Evolutionary conservation across 1,140 invertebrate species (phyloP), one percentile per base, ranked within the genome.

Genomic region (Caenorhabditis latens): DNA sequence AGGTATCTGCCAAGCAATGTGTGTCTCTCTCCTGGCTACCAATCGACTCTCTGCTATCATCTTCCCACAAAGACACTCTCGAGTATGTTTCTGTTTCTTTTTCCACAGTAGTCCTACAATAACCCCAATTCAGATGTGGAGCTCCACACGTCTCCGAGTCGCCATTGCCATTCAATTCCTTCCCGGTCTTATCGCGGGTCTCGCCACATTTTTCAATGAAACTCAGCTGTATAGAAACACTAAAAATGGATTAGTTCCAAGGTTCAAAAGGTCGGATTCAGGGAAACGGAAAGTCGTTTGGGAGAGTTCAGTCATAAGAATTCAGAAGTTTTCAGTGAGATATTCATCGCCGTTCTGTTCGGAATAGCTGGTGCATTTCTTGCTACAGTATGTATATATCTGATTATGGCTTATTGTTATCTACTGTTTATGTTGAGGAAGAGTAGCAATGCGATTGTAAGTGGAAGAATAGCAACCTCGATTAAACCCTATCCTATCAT

Each of bases 1-100:
- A n/a, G 84, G 84, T 50, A 85, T 85, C n/a, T 85, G 84, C 21
- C 84, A 85, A 79, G 84, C 63, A 14, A 53, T 85, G 46, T 85
- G 63, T 55, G 84, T 85, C 2, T 85, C 84, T 55, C 63, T 85
- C 5, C 13, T 85, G 50, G 84, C 84, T 8, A 85, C 84, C 14
- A 85, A 85, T 24, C 63, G 84, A 75, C n/a, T 85, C 6, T 85
- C 63, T 4, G 84, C 84, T n/a, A 85, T 85, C 19, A 9, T 71
- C 2, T 55, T 61, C 50, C 84, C 84, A 43, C 16, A 75, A n/a
- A 85, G 42, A 21, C 50, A 85, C 32, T 40, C 63, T 32, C 55
- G 67, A 58, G 84, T 85, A 42, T 16, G 84, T 84, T 32, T 32
- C 32, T 32, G 32, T 32, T 32, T 32, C 32, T 16, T 65, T 13